phyloP scores from a whole-genome alignment of 1,140 invertebrate species.

The Caenorhabditis elegans region DNA sequence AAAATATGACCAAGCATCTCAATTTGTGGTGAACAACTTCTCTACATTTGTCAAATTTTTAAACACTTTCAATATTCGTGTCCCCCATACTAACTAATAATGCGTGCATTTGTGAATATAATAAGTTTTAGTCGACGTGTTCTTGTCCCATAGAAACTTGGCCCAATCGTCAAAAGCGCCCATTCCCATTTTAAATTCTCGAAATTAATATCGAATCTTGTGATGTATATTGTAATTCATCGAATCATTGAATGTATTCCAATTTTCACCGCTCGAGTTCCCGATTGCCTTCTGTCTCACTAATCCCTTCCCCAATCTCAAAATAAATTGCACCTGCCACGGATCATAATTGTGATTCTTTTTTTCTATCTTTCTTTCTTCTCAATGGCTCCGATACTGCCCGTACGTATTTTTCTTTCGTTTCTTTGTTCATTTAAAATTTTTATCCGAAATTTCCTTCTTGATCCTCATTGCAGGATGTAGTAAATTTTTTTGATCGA shows the following conservation, averaged over 20 bases:
- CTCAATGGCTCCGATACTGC: no score
- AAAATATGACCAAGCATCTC: neutral
- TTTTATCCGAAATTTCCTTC: no score
- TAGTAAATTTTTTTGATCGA: no score
- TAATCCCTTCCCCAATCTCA: no score
- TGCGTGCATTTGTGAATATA: conserved; percentile 17
- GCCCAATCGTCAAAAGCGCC: neutral
- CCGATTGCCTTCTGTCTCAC: no score
- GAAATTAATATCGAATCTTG: neutral
- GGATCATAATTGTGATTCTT: no score
- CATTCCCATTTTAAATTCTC: neutral
- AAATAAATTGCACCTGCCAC: no score
- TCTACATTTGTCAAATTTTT: neutral
- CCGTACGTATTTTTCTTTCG: no score
- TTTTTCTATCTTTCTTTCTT: neutral
- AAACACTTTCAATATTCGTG: neutral
- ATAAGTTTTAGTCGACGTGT: neutral
- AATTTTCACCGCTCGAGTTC: neutral
- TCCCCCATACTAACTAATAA: conserved; percentile 15
- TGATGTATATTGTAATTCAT: conserved; percentile 10
- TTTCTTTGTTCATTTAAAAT: no score
- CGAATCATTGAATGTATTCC: conserved; percentile 5
- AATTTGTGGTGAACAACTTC: neutral
- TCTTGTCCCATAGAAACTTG: neutral
- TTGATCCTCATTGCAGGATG: no score